These are phyloP conservation scores for Abrostola tripartita DNA, from an alignment of 2,888 invertebrate species.

Conservation along the genomic window DNA sequence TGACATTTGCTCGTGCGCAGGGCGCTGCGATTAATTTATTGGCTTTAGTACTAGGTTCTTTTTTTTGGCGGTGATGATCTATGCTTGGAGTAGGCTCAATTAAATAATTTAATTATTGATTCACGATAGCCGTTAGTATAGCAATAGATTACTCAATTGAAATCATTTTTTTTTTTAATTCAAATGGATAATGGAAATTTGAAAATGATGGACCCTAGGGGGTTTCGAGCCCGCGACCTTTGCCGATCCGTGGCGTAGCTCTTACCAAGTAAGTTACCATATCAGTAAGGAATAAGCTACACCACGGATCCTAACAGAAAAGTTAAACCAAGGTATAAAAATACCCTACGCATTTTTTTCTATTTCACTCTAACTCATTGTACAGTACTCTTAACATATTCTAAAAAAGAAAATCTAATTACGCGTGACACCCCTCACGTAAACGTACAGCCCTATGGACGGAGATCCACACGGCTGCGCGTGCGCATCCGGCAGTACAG, in stretches of 20 bases:
- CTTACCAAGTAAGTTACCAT: no score
- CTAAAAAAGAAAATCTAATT: neutral
- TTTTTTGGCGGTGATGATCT: neutral
- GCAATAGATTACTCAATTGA: neutral
- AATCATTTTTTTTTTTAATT: no score
- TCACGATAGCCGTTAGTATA: neutral
- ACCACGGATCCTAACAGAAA: no score
- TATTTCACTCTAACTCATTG: neutral
- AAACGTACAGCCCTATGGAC: conserved; percentile 15
- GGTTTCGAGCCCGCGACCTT: no score
- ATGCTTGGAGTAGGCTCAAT: neutral
- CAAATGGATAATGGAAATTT: no score
- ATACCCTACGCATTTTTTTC: neutral
- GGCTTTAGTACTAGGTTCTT: conserved; percentile 17
- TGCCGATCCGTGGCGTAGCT: no score
- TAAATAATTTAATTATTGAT: neutral
- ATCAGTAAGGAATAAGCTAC: no score
- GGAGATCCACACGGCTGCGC: conserved; percentile 59
- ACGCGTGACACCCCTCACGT: neutral
- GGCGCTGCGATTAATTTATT: conserved; percentile 32
- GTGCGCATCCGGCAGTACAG: conserved; percentile 54
- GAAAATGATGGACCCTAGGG: no score
- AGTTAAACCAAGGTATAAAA: no score
- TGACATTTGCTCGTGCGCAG: conserved; percentile 49
- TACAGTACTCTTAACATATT: neutral